Percentiles rank a stretch among this genome's conserved stretches.
Evolutionary conservation across 2,113 vertebrate genomes (phyloP).

Genomic region (Zeus faber): DNA sequence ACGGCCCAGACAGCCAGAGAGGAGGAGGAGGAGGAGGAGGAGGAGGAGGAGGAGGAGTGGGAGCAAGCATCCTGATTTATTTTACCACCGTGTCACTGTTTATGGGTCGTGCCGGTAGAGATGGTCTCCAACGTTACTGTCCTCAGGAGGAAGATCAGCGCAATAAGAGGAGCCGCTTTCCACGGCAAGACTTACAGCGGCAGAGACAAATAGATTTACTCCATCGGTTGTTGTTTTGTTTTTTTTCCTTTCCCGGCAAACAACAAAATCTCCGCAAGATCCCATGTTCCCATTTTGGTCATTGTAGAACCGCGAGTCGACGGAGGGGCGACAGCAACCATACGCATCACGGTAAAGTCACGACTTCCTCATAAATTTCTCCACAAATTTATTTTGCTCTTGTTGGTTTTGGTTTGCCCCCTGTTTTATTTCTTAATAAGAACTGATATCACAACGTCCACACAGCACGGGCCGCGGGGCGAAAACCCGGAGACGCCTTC

Average conservation of each 20-base stretch:
- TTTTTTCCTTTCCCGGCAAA: no score
- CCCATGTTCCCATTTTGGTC: no score
- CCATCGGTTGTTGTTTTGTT: slow-evolving; percentile 1
- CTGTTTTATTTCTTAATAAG: not conserved
- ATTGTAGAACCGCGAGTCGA: no score
- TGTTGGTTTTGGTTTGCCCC: not conserved
- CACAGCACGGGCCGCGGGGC: no score
- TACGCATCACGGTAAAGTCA: not conserved
- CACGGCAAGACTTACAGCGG: slow-evolving; percentile 55
- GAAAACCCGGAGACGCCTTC: no score
- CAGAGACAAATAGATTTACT: slow-evolving; percentile 25
- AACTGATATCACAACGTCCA: not conserved
- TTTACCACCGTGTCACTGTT: slow-evolving; percentile 67
- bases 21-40: slow-evolving; percentile 4
- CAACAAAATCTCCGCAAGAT: no score
- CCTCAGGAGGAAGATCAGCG: slow-evolving; percentile 68
- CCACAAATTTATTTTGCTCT: not conserved
- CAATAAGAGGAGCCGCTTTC: slow-evolving; percentile 39
- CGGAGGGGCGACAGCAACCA: not conserved
- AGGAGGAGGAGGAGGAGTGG: slow-evolving; percentile 21
- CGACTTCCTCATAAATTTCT: not conserved
- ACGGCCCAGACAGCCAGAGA: slow-evolving; percentile 34
- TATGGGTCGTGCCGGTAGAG: slow-evolving; percentile 61
- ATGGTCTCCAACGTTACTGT: slow-evolving; percentile 66
- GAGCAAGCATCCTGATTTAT: slow-evolving; percentile 57